These are phyloP conservation scores for Ictidomys tridecemlineatus DNA, from an alignment of 2,113 vertebrate species.

Conservation along the genomic window DNA sequence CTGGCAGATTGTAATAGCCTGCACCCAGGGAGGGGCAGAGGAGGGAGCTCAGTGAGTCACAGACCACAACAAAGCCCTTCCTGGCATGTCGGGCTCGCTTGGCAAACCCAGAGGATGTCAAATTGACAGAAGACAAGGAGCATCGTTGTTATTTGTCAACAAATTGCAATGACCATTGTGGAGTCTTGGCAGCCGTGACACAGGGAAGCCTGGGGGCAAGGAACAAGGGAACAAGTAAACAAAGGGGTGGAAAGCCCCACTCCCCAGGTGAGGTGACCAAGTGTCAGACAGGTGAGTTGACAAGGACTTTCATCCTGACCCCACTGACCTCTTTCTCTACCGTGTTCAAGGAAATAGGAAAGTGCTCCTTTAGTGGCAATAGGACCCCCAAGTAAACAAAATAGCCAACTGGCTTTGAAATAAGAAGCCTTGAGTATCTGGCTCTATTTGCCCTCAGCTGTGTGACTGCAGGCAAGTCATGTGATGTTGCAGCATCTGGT, in stretches of 20 bases:
- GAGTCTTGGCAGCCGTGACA: conserved; percentile 62
- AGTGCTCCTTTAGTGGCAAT: not conserved
- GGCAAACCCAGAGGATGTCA: conserved; percentile 83
- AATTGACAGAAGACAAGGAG: conserved; percentile 76
- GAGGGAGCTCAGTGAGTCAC: conserved; percentile 84
- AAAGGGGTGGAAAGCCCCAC: conserved; percentile 59
- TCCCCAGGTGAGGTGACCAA: not conserved
- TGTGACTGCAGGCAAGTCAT: not conserved
- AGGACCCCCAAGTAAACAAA: not conserved
- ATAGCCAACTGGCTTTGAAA: not conserved
- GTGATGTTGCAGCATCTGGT: not conserved
- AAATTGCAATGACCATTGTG: conserved; percentile 69
- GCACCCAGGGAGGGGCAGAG: conserved; percentile 84
- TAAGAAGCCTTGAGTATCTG: conserved; percentile 7
- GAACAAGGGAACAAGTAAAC: conserved; percentile 24
- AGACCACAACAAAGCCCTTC: conserved; percentile 85
- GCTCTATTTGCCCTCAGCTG: not conserved
- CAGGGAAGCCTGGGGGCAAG: not conserved
- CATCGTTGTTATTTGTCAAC: conserved; percentile 77
- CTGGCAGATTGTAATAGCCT: conserved; percentile 63
- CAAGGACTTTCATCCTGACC: conserved; percentile 38
- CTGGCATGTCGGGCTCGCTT: conserved; percentile 75
- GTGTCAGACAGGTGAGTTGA: conserved; percentile 48
- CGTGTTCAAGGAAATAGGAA: not conserved
- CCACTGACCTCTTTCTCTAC: conserved; percentile 55